Base-by-base conservation (phyloP, 2,797 vertebrate species). In the Acanthiza pusilla region DNA sequence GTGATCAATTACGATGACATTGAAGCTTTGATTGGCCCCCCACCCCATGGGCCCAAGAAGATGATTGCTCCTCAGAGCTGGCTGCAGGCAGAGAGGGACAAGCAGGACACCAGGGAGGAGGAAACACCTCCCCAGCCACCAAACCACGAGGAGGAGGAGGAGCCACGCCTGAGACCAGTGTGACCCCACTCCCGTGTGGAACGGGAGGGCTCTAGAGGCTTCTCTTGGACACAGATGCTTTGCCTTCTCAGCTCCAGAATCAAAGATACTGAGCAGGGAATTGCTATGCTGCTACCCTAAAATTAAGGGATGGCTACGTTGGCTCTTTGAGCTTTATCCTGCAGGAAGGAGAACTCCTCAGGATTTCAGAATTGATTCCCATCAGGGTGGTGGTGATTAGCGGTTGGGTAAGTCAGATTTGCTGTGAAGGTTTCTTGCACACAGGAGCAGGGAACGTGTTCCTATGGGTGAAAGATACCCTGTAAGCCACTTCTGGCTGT, bases 1-100 rank as follows among this genome's bases (percentile, higher is more conserved):
- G 99, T 99, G 93, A 98, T 99, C 76, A 99, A 99, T 97, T 99
- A 99, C 0, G 98, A 99, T 5, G 99, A 99, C 96, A 99, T 99
- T 0, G 99, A 99, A 93, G 98, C 98, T 13, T 97, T 99, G 95
- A 98, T 99, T 12, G 99, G 99, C 30, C 98, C 98, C 0, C 98
- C 98, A 0, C 99, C 99, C 2, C 97, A 99, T 0, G 99, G 99
- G 16, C 99, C 99, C 27, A 99, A 99, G 97, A 99, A 98, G 97
- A 99, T 98, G 98, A 99, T 99, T 15, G 70, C 97, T 30, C 99
- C 99, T 5, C 99, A 99, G 97, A 99, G 97, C 97, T 99, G 99
- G 99, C 93, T 99, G 36, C 99, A 99, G 70, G 99, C 99, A 0
- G 98, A 99, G 97, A 97, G 96, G 57, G 99, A 99, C 98, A 98